Evolutionary conservation across 2,797 vertebrate species (phyloP).

Genomic region (Melanotaenia trifasciata): DNA sequence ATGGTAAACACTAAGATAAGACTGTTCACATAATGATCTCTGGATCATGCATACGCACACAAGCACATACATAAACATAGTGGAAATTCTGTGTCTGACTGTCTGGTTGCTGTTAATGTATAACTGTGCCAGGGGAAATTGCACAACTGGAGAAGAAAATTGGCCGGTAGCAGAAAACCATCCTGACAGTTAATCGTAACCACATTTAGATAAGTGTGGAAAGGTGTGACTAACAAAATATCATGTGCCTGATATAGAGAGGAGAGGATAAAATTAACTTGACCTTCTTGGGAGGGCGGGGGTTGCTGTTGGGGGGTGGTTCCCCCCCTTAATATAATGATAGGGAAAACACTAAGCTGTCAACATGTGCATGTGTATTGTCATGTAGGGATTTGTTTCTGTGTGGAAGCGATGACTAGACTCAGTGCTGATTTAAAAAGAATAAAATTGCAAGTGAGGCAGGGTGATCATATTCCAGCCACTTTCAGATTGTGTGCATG

Average conservation of each 20-base stretch:
- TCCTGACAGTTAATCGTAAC: slow-evolving; percentile 46
- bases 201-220: slow-evolving; percentile 14
- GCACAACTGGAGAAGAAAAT: slow-evolving; percentile 38
- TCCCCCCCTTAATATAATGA: too few species aligned
- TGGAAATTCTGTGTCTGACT: slow-evolving; percentile 20
- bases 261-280: too few species aligned
- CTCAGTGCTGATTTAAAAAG: neutral
- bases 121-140: slow-evolving; percentile 22
- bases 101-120: slow-evolving; percentile 44
- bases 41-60: slow-evolving; percentile 6
- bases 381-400: neutral
- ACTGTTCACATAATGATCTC: slow-evolving; percentile 46
- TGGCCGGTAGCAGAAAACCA: slow-evolving; percentile 26
- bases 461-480: slow-evolving; percentile 8
- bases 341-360: too few species aligned
- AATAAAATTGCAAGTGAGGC: neutral
- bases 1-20: slow-evolving; percentile 58
- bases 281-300: too few species aligned
- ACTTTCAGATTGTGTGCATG: neutral
- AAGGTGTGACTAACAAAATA: slow-evolving; percentile 11
- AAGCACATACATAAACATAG: slow-evolving; percentile 1
- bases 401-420: neutral
- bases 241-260: neutral
- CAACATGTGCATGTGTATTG: neutral
- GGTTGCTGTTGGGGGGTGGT: too few species aligned